phyloP scores from a whole-genome alignment of 2,888 invertebrate genomes.

The Lordiphosa fenestrarum region DNA sequence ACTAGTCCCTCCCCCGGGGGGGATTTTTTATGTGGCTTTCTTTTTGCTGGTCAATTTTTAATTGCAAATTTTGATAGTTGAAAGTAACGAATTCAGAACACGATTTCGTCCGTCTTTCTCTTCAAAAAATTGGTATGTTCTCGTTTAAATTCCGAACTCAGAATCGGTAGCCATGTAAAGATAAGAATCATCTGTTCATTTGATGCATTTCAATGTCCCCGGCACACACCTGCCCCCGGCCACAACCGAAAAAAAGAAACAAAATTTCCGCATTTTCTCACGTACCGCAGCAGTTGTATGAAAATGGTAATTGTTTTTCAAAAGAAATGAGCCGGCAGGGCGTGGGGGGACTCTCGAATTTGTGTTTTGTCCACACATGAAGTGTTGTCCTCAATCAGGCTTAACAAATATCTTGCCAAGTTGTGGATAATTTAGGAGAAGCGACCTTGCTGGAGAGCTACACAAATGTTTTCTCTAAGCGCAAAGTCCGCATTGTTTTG shows the following conservation, averaged over 20 bases:
- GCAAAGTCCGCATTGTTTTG: slow-evolving; percentile 13
- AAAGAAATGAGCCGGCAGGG: slow-evolving; percentile 7
- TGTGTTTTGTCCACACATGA: slow-evolving; percentile 7
- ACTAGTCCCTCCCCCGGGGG: slow-evolving; percentile 7
- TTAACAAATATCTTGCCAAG: slow-evolving; percentile 2
- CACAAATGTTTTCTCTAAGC: background rate
- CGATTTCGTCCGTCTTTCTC: slow-evolving; percentile 17
- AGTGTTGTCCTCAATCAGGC: slow-evolving; percentile 7
- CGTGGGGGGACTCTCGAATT: slow-evolving; percentile 2
- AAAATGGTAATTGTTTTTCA: slow-evolving; percentile 58
- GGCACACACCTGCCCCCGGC: slow-evolving; percentile 26
- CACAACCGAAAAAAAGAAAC: background rate
- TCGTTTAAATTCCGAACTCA: slow-evolving; percentile 43
- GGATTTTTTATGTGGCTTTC: slow-evolving; percentile 26
- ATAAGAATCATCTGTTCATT: slow-evolving; percentile 59
- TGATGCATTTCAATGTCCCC: slow-evolving; percentile 66
- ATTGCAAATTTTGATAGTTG: slow-evolving; percentile 48
- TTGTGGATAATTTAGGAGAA: slow-evolving; percentile 1
- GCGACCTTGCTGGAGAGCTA: slow-evolving; percentile 3
- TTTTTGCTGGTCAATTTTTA: slow-evolving; percentile 23
- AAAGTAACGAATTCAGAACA: slow-evolving; percentile 42
- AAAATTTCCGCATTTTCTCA: slow-evolving; percentile 57
- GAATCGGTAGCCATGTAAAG: slow-evolving; percentile 51
- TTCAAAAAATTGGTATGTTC: slow-evolving; percentile 26
- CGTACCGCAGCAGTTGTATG: slow-evolving; percentile 56